Evolutionary conservation across 1,140 invertebrate genomes (phyloP), one percentile per base, ranked within the genome.

Genomic region (Pissodes strobi): DNA sequence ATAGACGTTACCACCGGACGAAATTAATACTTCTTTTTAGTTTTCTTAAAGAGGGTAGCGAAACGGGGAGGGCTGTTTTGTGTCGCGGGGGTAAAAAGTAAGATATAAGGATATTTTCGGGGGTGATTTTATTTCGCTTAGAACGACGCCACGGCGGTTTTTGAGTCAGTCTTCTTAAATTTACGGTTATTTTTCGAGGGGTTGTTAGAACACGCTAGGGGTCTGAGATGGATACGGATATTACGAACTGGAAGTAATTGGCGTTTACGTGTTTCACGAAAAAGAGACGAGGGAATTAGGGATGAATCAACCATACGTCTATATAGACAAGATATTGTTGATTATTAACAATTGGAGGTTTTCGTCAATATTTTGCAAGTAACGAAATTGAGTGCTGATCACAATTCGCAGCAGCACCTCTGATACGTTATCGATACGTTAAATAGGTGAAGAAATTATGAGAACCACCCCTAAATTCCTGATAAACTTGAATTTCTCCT

Each of bases 1-100:
- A 22, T 45, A 57, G 55, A 57, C 55, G 38, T 57, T 43, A 34
- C 6, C n/a, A 45, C 39, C 38, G 38, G 55, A 23, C 55, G 55
- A 57, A 57, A 57, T 57, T 57, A 57, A 57, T 57, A 57, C 55
- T 57, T 57, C 55, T 57, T 57, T 57, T 57, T 45, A 27, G 55
- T 57, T 57, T 57, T 45, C 55, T 45, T 45, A 57, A 57, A 34
- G 30, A 57, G 38, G 55, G 55, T 57, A 43, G 34, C 18, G 18
- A 38, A 57, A 57, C 23, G 38, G 55, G 55, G 55, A 57, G 55
- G 55, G 25, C n/a, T 57, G 55, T 57, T 57, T 57, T 57, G 55
- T 57, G 23, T 45, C 17, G 30, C 15, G 10, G 55, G 55, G 38
- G 21, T 57, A 57, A 57, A 57, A 57, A 57, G 55, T 45, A 57